phyloP scores from a whole-genome alignment of 2,888 invertebrate genomes.

The Neoscelio sp. region DNA sequence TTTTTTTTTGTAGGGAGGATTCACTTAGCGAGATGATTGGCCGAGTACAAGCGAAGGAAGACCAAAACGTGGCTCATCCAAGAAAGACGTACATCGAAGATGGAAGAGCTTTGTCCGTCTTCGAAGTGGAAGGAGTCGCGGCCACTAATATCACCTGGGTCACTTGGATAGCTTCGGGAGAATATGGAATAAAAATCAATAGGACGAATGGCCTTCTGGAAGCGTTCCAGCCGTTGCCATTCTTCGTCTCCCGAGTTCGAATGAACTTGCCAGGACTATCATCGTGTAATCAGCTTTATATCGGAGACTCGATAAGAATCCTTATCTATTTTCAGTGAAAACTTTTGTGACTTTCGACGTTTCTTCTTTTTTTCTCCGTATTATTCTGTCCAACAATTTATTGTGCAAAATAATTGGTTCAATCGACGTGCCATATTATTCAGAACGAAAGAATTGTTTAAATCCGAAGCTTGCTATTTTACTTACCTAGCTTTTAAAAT shows the following conservation, averaged over 20 bases:
- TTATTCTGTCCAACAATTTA: too few species aligned
- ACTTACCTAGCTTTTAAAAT: too few species aligned
- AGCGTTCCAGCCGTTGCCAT: slow-evolving; percentile 73
- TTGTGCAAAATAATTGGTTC: too few species aligned
- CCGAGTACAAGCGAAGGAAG: background rate
- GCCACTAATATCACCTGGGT: slow-evolving; percentile 68
- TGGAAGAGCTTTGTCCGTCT: slow-evolving; percentile 53
- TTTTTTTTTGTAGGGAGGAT: too few species aligned
- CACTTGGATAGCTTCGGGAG: slow-evolving; percentile 70
- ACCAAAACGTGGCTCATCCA: slow-evolving; percentile 16
- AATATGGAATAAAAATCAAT: slow-evolving; percentile 79
- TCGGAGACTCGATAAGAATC: slow-evolving; percentile 3
- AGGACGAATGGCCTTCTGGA: slow-evolving; percentile 75
- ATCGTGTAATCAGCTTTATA: slow-evolving; percentile 30
- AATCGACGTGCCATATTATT: too few species aligned
- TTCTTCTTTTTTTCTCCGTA: slow-evolving; percentile 8
- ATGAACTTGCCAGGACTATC: slow-evolving; percentile 24
- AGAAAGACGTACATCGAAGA: slow-evolving; percentile 43
- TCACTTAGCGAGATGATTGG: slow-evolving; percentile 5
- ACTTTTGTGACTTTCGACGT: background rate
- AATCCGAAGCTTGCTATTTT: too few species aligned
- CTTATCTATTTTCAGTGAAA: slow-evolving; percentile 19
- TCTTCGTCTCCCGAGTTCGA: slow-evolving; percentile 46
- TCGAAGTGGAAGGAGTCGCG: slow-evolving; percentile 27
- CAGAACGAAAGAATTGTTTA: too few species aligned